Conservation (phyloP, 1,140 invertebrate genomes). For the Teleopsis dalmanni region DNA sequence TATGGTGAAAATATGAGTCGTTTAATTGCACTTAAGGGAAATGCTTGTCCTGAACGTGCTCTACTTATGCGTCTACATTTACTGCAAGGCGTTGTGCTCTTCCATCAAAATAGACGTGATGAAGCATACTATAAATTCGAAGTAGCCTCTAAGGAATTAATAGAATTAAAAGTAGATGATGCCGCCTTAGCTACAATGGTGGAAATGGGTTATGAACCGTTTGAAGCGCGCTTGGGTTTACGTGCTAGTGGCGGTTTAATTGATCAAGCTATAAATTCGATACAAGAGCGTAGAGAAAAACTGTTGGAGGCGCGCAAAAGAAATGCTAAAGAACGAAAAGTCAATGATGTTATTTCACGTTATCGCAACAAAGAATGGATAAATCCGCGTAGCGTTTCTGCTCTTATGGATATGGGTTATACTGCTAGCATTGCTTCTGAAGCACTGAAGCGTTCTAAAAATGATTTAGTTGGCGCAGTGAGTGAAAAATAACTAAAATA, state of each 20-base stretch:
- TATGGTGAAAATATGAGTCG: conserved; percentile 66
- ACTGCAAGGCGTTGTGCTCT: conserved; percentile 67
- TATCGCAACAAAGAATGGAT: conserved; percentile 23
- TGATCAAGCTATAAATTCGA: conserved; percentile 55
- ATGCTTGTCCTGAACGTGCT: conserved; percentile 57
- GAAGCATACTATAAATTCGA: conserved; percentile 53
- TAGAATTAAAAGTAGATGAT: conserved; percentile 55
- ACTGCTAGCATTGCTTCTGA: conserved; percentile 47
- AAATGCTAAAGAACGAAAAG: conserved; percentile 47
- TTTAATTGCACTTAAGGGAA: conserved; percentile 60
- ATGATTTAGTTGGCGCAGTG: conserved; percentile 58
- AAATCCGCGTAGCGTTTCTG: conserved; percentile 46
- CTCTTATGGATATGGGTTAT: conserved; percentile 61
- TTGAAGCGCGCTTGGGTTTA: conserved; percentile 58
- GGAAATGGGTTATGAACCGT: conserved; percentile 54
- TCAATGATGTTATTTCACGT: conserved; percentile 25
- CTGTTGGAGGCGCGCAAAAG: conserved; percentile 47
- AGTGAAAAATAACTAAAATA: conserved; percentile 28
- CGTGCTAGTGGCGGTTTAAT: conserved; percentile 54
- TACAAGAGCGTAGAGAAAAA: conserved; percentile 52
- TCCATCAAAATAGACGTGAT: conserved; percentile 59
- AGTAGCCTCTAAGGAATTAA: conserved; percentile 54
- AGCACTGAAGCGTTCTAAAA: conserved; percentile 58
- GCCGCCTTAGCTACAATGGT: conserved; percentile 49
- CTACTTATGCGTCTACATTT: conserved; percentile 68